A percentile compares a stretch with the other conserved stretches of the same genome.
These are phyloP conservation scores for Stercorarius parasiticus DNA, from an alignment of 2,113 vertebrate genomes.

Conservation along the genomic window DNA sequence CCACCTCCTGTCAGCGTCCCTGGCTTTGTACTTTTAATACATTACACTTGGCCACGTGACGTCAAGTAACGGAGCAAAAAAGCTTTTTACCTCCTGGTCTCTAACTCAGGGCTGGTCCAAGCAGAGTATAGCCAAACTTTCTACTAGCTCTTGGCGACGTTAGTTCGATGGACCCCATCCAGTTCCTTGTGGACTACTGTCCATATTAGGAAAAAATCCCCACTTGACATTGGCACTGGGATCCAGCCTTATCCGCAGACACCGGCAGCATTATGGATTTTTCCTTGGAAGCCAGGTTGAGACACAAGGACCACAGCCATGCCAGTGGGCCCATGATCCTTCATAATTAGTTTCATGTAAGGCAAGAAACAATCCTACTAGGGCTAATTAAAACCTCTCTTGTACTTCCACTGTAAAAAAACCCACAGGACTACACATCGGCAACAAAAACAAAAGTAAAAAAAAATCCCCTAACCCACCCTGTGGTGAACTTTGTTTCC, in stretches of 20 bases:
- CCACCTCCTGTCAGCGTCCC: background rate
- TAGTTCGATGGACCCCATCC: constrained; percentile 14
- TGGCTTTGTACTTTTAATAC: background rate
- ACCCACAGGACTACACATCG: background rate
- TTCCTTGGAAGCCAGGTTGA: background rate
- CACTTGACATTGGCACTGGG: background rate
- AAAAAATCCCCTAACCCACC: constrained; percentile 41
- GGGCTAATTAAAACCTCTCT: background rate
- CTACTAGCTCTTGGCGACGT: background rate
- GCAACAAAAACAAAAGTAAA: constrained; percentile 35
- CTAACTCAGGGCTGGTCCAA: background rate
- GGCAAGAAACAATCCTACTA: background rate
- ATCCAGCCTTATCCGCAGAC: background rate
- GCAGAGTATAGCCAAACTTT: background rate
- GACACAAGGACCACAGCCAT: background rate
- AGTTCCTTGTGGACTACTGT: constrained; percentile 27
- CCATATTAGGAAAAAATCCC: constrained; percentile 46
- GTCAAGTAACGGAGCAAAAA: background rate
- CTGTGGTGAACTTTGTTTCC: constrained; percentile 28
- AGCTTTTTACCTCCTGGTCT: background rate
- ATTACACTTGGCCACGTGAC: rapidly evolving
- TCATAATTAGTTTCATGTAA: background rate
- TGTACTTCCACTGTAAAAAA: background rate
- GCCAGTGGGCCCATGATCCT: background rate
- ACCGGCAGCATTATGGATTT: background rate